Evolutionary conservation across 2,797 vertebrate genomes (phyloP).

Genomic region (Xenops minutus): DNA sequence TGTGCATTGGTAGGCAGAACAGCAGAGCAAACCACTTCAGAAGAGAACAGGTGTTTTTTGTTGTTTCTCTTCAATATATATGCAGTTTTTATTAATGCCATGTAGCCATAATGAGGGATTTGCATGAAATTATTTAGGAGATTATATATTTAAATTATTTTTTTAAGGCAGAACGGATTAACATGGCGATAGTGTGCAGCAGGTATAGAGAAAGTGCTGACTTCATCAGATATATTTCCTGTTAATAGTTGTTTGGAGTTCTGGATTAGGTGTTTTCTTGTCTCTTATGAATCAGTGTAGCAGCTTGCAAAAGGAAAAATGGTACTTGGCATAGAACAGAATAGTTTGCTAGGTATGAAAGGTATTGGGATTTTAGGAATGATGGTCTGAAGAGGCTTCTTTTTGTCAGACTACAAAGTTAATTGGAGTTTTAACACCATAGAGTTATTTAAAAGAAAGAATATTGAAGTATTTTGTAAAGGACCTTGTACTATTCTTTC

Average conservation of each 20-base stretch:
- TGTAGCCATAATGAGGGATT: neutral
- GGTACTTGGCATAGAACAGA: neutral
- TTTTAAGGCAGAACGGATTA: constrained; percentile 23
- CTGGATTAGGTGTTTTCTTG: neutral
- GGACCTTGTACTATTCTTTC: neutral
- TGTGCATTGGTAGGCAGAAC: neutral
- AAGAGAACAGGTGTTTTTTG: neutral
- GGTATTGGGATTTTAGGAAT: neutral
- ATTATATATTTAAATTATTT: neutral
- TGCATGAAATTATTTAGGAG: neutral
- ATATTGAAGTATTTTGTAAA: neutral
- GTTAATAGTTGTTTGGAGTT: constrained; percentile 3
- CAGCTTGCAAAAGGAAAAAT: neutral
- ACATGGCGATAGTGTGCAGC: neutral
- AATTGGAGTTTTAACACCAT: neutral
- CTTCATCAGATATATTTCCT: neutral
- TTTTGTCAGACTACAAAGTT: neutral
- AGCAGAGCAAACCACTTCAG: neutral
- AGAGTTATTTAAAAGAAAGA: neutral
- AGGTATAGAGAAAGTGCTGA: constrained; percentile 26
- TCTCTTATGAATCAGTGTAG: neutral
- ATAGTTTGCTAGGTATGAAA: neutral
- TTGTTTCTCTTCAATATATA: neutral
- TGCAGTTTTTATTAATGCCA: neutral
- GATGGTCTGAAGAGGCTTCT: neutral